These are phyloP conservation scores for Nephrotoma appendiculata DNA, from an alignment of 2,888 invertebrate species.

Conservation along the genomic window DNA sequence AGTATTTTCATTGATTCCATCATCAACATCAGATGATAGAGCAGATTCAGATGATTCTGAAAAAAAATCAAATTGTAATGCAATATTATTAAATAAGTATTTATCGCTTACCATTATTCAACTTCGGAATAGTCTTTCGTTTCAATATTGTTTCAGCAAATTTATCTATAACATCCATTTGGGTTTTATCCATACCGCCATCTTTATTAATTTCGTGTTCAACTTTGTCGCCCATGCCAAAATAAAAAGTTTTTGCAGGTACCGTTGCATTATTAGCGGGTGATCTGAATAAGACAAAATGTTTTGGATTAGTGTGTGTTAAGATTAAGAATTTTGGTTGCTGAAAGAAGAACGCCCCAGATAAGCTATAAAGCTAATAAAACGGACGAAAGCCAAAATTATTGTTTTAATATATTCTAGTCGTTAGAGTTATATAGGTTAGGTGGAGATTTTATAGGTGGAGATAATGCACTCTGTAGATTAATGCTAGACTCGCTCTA, in stretches of 20 bases:
- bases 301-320: too few relatives aligned
- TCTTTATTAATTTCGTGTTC: conserved; percentile 14
- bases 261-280: not conserved
- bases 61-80: not conserved
- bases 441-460: too few relatives aligned
- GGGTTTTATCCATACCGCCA: conserved; percentile 11
- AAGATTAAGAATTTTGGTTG: too few relatives aligned
- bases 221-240: conserved; percentile 54
- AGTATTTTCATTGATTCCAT: conserved; percentile 25
- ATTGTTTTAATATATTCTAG: too few relatives aligned
- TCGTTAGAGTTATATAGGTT: too few relatives aligned
- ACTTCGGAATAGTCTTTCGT: conserved; percentile 4
- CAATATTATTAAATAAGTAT: not conserved
- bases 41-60: conserved; percentile 38
- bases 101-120: not conserved
- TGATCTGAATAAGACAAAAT: not conserved
- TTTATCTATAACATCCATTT: conserved; percentile 22
- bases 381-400: too few relatives aligned
- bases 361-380: too few relatives aligned
- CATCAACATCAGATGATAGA: conserved; percentile 38
- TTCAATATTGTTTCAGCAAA: conserved; percentile 23
- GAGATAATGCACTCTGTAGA: too few relatives aligned
- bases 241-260: conserved; percentile 51
- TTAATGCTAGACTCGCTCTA: too few relatives aligned
- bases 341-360: too few relatives aligned